Base-by-base conservation (phyloP, 1,140 invertebrate species). In the Pseudachorutes palmiensis region DNA sequence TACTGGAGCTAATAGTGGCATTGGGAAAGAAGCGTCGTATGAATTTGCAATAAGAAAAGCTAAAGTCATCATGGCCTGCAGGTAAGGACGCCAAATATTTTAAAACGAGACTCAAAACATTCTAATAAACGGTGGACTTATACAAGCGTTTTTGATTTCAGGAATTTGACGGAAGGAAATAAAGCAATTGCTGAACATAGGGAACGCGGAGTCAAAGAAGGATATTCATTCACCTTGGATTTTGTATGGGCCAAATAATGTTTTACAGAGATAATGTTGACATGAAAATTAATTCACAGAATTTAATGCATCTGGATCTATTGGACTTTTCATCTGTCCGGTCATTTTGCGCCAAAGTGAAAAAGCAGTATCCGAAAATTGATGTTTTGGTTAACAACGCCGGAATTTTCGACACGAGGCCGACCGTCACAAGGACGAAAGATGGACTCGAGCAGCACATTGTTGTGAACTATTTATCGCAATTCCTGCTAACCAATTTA, bases 1-100 rank as follows among this genome's bases (percentile, higher is more conserved):
- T 30, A 97, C 94, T 49, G 94, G 94, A 19, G 89, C 87, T 2
- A 96, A 93, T 80, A 82, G 83, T 74, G 94, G 94, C 22, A 96
- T 81, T 62, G 68, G 68, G 19, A 70, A 70, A 28, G 41, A 32
- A n/a, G 36, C 60, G 1, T 57, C 64, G 1, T 22, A 41, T 22
- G 64, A 70, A 36, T 57, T 70, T 28, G 68, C 64, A 1, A 59
- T 48, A 1, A 30, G 64, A 19, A 58, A 64, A 55, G 68, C 68
- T 48, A 55, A 24, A 30, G 68, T 70, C 19, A 63, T 70, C 30
- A 33, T 70, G 36, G 65, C 90, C 2, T 94, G 92, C 76, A 2
- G 51, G 51, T 55, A 55, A 55, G 24, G 24, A 55, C 5, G n/a
- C n/a, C n/a, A n/a, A n/a, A n/a, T n/a, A n/a, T n/a, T n/a, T n/a